Conservation (phyloP, 1,140 invertebrate genomes). For the Drosophila micromelanica region DNA sequence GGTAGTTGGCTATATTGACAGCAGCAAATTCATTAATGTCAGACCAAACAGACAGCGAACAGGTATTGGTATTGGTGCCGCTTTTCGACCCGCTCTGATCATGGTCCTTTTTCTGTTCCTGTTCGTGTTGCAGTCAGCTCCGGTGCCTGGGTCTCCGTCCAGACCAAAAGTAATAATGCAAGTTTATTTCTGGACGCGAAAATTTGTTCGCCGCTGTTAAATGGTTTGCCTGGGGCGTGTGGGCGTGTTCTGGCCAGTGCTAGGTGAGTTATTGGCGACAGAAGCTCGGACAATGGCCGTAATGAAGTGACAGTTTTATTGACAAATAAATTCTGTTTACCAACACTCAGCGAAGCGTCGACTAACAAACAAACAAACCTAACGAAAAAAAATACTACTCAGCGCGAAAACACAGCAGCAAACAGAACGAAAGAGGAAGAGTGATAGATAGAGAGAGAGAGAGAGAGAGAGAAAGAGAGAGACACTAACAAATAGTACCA, state of each 20-base stretch:
- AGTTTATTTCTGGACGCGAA: conserved; percentile 71
- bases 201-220: conserved; percentile 64
- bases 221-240: conserved; percentile 44
- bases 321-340: conserved; percentile 81
- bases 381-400: conserved; percentile 41
- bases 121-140: background rate
- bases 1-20: conserved; percentile 74
- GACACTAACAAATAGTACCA: conserved; percentile 25
- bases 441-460: background rate
- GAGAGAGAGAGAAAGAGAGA: background rate
- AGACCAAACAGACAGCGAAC: conserved; percentile 40
- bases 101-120: background rate
- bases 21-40: conserved; percentile 82
- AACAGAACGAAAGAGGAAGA: background rate
- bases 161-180: conserved; percentile 64
- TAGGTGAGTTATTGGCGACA: conserved; percentile 65
- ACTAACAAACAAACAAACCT: conserved; percentile 30
- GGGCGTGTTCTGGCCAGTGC: background rate
- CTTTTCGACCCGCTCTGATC: background rate
- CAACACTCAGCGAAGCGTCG: conserved; percentile 63
- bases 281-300: conserved; percentile 64
- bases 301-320: conserved; percentile 83
- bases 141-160: conserved; percentile 3
- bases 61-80: conserved; percentile 37
- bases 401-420: conserved; percentile 1